Evolutionary conservation across 2,888 invertebrate species (phyloP), one percentile per base, ranked within the genome.

Genomic region (Heliconius erato): DNA sequence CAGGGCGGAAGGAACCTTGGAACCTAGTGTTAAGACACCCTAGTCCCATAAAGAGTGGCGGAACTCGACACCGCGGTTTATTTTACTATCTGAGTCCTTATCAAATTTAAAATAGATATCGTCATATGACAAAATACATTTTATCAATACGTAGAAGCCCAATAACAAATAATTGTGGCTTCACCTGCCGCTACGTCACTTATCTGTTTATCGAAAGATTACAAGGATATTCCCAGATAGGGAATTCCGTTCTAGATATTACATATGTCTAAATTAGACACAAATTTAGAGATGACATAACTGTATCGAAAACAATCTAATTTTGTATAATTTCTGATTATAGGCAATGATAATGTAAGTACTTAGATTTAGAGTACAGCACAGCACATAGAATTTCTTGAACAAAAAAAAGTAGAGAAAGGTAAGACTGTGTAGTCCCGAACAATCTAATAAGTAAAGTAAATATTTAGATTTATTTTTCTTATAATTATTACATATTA

Each of bases 91-190:
- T 23, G 2, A 59, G 59, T 26, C 23, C 16, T 72, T 72, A 26
- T 28, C 49, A 3, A 26, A 14, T 26, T 26, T n/a, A 3, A 26
- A 72, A 3, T 40, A 76, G 76, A 78, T 83, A 74, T 14, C 44
- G 54, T 79, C 82, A 71, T 77, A 71, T 54, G 77, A 81, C 72
- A 77, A 79, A 74, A 78, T 65, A 71, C 32, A 65, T 74, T 32
- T 83, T 83, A 83, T 83, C 83, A 59, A 16, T 76, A 77, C 67
- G 74, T 81, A 81, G 63, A 49, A 35, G 19, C 26, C 54, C 49
- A 76, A 71, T 71, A 71, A 79, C 44, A 67, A 79, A 72, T 83
- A 80, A 63, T 63, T 80, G 63, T 81, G 23, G 44, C 44, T 71
- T 83, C 79, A 44, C 44, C 49, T 40, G 26, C 16, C 49, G 72